phyloP scores from a whole-genome alignment of 1,140 invertebrate species.

The Berghia stephanieae region DNA sequence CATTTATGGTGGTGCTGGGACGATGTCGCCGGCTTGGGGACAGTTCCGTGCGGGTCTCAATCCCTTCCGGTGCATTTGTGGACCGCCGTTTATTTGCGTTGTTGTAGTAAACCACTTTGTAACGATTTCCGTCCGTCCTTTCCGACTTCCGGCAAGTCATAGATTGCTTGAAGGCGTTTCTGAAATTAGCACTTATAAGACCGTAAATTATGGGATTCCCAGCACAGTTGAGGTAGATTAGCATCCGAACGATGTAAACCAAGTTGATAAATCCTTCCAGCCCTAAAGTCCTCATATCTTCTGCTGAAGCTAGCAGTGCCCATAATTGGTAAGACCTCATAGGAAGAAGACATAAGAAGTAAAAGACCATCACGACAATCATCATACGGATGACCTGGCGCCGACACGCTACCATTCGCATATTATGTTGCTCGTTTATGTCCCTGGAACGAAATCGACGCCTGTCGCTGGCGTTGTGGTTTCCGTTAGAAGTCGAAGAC shows the following conservation, averaged over 20 bases:
- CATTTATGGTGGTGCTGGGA: no score
- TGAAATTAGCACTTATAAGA: constrained; percentile 57
- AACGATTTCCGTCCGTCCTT: not conserved
- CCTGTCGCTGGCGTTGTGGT: constrained; percentile 1
- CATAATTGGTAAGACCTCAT: constrained; percentile 82
- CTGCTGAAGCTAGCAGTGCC: constrained; percentile 72
- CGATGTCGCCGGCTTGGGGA: no score
- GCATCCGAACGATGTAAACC: constrained; percentile 78
- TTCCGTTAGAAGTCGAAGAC: not conserved
- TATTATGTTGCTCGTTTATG: constrained; percentile 1
- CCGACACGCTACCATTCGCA: constrained; percentile 15
- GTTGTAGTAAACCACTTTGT: constrained; percentile 1
- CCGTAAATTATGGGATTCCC: constrained; percentile 62
- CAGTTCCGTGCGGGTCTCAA: no score
- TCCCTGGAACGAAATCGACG: not conserved
- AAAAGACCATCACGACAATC: constrained; percentile 87
- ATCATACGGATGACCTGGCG: constrained; percentile 83
- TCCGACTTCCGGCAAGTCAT: not conserved
- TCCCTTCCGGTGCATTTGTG: no score
- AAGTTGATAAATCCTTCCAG: constrained; percentile 84
- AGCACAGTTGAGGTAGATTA: constrained; percentile 59
- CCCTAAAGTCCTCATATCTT: constrained; percentile 75
- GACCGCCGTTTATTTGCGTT: no score
- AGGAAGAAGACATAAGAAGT: constrained; percentile 89
- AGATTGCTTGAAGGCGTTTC: constrained; percentile 43